A percentile compares a stretch with the other conserved stretches of the same genome.
Conservation (phyloP, 1,140 invertebrate species). For the Scaptomyza montana region DNA sequence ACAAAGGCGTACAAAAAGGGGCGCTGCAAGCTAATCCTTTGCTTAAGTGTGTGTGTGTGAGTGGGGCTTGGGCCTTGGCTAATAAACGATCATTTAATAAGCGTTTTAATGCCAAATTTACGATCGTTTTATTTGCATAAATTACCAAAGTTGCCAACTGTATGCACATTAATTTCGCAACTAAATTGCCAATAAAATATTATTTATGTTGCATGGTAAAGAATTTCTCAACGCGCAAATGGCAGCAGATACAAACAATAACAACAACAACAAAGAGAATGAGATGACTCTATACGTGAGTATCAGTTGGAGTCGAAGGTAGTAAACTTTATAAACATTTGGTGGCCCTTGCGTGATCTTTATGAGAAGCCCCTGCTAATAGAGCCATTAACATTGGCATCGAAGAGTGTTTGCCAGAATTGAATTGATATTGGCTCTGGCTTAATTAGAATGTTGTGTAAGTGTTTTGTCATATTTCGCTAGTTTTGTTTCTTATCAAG, state of each 20-base stretch:
- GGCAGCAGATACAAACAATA: constrained; percentile 15
- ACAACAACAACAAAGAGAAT: constrained; percentile 7
- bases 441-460: not conserved
- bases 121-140: constrained; percentile 83
- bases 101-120: constrained; percentile 83
- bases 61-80: constrained; percentile 35
- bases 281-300: constrained; percentile 48
- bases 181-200: constrained; percentile 83
- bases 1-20: not conserved
- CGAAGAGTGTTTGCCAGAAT: constrained; percentile 7
- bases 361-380: constrained; percentile 53
- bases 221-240: constrained; percentile 55
- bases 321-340: constrained; percentile 62
- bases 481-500: no score
- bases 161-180: constrained; percentile 76
- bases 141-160: constrained; percentile 81
- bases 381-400: constrained; percentile 63
- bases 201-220: constrained; percentile 69
- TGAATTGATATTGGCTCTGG: constrained; percentile 1
- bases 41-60: constrained; percentile 8
- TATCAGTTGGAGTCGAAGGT: constrained; percentile 48
- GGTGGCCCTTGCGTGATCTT: constrained; percentile 38
- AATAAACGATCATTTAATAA: constrained; percentile 83
- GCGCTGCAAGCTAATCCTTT: constrained; percentile 42
- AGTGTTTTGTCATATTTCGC: not conserved